Percentiles rank a stretch among this genome's conserved stretches.
phyloP scores from a whole-genome alignment of 2,888 invertebrate species.

The Melieria picta region DNA sequence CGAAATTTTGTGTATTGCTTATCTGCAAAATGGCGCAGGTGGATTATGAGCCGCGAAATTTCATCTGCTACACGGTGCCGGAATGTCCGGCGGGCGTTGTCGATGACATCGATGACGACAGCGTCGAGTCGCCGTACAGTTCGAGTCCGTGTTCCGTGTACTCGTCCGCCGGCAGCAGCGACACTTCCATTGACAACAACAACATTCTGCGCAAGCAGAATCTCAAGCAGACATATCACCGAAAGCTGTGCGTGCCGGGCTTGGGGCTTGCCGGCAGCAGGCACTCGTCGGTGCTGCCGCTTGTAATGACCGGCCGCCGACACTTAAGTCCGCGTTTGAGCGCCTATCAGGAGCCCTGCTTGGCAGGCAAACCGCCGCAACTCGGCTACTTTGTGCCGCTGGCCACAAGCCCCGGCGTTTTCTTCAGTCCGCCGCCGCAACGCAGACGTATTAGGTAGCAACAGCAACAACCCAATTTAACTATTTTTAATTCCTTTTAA shows the following conservation, averaged over 20 bases:
- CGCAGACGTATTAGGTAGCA: conserved; percentile 57
- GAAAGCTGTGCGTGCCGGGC: conserved; percentile 37
- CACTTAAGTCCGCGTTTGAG: conserved; percentile 54
- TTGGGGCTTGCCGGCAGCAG: conserved; percentile 27
- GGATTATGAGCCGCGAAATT: conserved; percentile 56
- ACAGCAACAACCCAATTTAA: neutral
- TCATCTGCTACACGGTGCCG: conserved; percentile 63
- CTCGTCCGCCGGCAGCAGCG: conserved; percentile 50
- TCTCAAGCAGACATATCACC: conserved; percentile 40
- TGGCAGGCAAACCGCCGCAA: conserved; percentile 63
- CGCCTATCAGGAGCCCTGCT: conserved; percentile 52
- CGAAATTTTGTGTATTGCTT: too few species aligned
- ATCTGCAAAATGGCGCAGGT: conserved; percentile 52
- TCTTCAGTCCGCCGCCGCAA: conserved; percentile 62
- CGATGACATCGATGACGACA: conserved; percentile 40
- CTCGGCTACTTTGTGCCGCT: conserved; percentile 72
- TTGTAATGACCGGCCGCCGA: conserved; percentile 41
- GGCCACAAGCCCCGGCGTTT: conserved; percentile 64
- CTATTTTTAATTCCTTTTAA: neutral
- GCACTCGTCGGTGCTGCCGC: conserved; percentile 48
- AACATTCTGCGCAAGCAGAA: conserved; percentile 48
- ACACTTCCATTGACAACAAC: conserved; percentile 45
- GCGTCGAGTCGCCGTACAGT: conserved; percentile 39
- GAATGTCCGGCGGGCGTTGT: conserved; percentile 53
- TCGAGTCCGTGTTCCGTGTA: conserved; percentile 45